Evolutionary conservation across 2,797 vertebrate genomes (phyloP), one percentile per base, ranked within the genome.

Genomic region (Dermochelys coriacea): DNA sequence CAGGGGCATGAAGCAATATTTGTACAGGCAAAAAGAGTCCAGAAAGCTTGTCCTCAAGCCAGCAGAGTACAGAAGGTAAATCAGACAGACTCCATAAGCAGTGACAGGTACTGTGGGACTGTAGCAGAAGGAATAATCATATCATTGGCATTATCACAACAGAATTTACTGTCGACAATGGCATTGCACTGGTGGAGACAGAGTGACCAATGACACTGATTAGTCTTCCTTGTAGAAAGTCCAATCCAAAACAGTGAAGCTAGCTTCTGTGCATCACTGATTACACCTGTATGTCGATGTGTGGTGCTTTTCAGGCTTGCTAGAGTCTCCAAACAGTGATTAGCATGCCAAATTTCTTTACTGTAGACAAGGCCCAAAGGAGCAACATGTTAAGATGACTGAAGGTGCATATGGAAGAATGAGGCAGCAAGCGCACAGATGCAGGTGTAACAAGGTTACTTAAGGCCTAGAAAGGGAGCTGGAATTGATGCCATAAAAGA

Each of bases 351-450:
- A 10, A 87, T 1, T 79, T 82, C 87, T 93, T 80, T 88, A 61
- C 27, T 1, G 16, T 7, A 92, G 64, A 64, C 87, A 87, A 95
- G 95, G 84, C 85, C 78, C 85, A 74, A 94, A 87, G 79, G 50
- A 81, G 12, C 68, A 87, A 31, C n/a, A 88, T 90, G 84, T 95
- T 91, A 95, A 79, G 34, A 92, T 0, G 8, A 95, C 87, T 93
- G 64, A 15, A 93, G 95, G 75, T 61, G 82, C 80, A 89, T 94
- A 94, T 0, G 93, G 85, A 97, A 96, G 50, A 93, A 49, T 88
- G 37, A 85, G 84, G 55, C 74, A 96, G 49, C 31, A 41, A 95
- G 91, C 87, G 91, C 88, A 92, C 57, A 93, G 0, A 92, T 75
- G 9, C 82, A 97, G 75, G 91, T 79, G 61, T 82, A 94, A 34